Evolutionary conservation across 2,113 vertebrate genomes (phyloP), one percentile per base, ranked within the genome.

Genomic region (Coregonus clupeaformis): DNA sequence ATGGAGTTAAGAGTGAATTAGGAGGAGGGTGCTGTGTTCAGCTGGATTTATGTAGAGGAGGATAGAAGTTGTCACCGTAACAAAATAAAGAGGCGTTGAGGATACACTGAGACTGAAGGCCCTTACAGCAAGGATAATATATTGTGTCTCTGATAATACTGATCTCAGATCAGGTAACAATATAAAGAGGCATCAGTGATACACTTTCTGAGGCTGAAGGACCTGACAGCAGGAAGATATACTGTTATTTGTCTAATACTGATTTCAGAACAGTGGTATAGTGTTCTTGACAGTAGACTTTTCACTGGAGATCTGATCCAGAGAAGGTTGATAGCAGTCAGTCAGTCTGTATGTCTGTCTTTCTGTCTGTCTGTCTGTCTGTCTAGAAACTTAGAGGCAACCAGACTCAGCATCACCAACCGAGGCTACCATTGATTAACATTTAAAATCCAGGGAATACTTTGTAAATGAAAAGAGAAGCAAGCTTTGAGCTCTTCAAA

Each of bases 401-500:
- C 6, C 16, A 32, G 30, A 27, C 14, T 25, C 16, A 36, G 27
- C 82, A 76, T 83, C 79, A 71, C 78, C 65, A 69, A 67, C 25
- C 73, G 73, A 68, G 80, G 64, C 79, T 75, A 81, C 86, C 84
- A 76, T 73, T 88, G 84, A 90, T 91, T 89, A 90, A 88, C 86
- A 88, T 91, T 90, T 90, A 86, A 90, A 88, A 91, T 82, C 81
- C 79, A 76, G 84, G 88, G 88, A 87, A 91, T 88, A 86, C 87
- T 86, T 91, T 89, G 88, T 85, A 84, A 77, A 83, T 52, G 69
- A 76, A 84, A 83, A 88, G 83, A 77, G 88, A 85, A 86, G 83
- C 63, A 85, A 91, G 91, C 87, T 89, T 88, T 89, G 78, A 90
- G 88, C 63, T 25, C 83, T 78, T 84, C 86, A 80, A 86, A 88